phyloP scores from a whole-genome alignment of 2,888 invertebrate species.

The Gortyna flavago region DNA sequence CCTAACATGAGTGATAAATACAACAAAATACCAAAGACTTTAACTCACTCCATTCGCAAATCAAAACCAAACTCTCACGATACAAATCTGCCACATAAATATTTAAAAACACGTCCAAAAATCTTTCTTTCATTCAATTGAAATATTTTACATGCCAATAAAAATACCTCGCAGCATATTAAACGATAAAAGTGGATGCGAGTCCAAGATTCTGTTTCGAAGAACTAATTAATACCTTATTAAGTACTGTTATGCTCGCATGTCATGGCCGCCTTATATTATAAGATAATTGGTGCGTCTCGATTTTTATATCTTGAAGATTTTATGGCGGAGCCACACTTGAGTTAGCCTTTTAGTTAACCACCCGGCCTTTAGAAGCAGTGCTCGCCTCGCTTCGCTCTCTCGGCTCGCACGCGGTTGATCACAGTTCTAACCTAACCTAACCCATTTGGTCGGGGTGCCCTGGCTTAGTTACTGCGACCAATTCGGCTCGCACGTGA shows the following conservation, averaged over 20 bases:
- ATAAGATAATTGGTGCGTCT: slow-evolving; percentile 50
- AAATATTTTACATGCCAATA: slow-evolving; percentile 49
- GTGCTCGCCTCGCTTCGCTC: too few species aligned
- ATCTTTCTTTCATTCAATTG: slow-evolving; percentile 17
- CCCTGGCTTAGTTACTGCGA: too few species aligned
- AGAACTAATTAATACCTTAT: slow-evolving; percentile 63
- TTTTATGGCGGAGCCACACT: slow-evolving; percentile 3
- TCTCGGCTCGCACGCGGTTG: too few species aligned
- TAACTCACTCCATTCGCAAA: neutral
- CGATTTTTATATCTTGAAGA: slow-evolving; percentile 31
- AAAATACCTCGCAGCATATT: slow-evolving; percentile 52
- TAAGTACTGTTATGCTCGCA: slow-evolving; percentile 64
- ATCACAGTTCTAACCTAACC: too few species aligned
- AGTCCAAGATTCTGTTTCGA: slow-evolving; percentile 46
- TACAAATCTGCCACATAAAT: slow-evolving; percentile 9
- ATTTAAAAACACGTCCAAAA: slow-evolving; percentile 17
- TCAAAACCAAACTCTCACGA: neutral
- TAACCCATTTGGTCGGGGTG: too few species aligned
- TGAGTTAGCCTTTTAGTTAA: too few species aligned
- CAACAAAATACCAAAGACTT: neutral
- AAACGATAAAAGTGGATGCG: slow-evolving; percentile 48
- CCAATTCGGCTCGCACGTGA: too few species aligned
- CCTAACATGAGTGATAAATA: neutral
- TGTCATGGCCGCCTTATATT: slow-evolving; percentile 57
- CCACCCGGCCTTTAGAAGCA: too few species aligned